Conservation (phyloP, 53 echinoderm and acorn worm genomes). For the Antedon mediterranea region DNA sequence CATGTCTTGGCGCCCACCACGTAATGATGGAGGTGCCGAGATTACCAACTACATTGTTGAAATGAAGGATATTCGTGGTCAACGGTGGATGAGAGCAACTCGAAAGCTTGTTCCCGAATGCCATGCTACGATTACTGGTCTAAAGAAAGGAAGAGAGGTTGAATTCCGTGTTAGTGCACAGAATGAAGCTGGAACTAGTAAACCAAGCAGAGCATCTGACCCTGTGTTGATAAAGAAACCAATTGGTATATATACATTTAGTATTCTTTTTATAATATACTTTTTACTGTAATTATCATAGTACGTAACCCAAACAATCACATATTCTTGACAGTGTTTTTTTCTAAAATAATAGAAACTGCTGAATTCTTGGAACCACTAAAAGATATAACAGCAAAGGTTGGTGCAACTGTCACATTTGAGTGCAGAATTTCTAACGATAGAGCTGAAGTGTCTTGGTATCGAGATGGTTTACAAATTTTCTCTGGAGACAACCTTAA, state of each 20-base stretch:
- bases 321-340: too few relatives aligned
- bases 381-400: constrained; percentile 73
- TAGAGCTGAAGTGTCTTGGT: constrained; percentile 85
- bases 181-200: constrained; percentile 80
- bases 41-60: constrained; percentile 78
- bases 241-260: constrained; percentile 35
- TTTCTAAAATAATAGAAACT: too few relatives aligned
- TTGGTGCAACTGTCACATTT: constrained; percentile 65
- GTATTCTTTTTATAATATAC: too few relatives aligned
- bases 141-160: constrained; percentile 55
- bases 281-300: too few relatives aligned
- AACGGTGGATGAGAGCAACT: constrained; percentile 85
- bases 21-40: constrained; percentile 89
- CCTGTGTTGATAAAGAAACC: constrained; percentile 62
- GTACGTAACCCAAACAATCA: too few relatives aligned
- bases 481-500: constrained; percentile 63
- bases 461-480: constrained; percentile 64
- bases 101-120: constrained; percentile 56
- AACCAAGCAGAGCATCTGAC: constrained; percentile 56
- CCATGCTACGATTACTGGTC: constrained; percentile 39
- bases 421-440: constrained; percentile 92
- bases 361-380: constrained; percentile 82
- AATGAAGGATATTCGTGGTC: constrained; percentile 82
- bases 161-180: constrained; percentile 84
- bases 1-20: constrained; percentile 77